Evolutionary conservation across 2,113 vertebrate genomes (phyloP).

Genomic region (Pygoscelis antarcticus): DNA sequence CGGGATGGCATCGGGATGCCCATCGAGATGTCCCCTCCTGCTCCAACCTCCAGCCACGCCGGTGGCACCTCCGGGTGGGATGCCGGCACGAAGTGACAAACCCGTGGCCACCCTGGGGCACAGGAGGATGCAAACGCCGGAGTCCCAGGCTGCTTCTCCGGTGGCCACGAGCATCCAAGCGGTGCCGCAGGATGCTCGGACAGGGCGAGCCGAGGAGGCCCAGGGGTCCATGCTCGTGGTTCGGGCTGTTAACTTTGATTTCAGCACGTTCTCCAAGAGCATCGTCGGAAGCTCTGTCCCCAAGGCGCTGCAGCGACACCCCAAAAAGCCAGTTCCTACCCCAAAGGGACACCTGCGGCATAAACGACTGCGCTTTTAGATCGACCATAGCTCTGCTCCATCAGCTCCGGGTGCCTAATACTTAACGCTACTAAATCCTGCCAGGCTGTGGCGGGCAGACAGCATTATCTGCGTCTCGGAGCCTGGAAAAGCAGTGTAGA

Average conservation of each 20-base stretch:
- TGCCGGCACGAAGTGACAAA: rapidly evolving
- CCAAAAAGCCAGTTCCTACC: not conserved
- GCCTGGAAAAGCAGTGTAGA: not conserved
- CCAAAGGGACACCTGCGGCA: rapidly evolving
- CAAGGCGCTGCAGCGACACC: rapidly evolving
- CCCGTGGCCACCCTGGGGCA: rapidly evolving
- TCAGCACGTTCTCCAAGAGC: rapidly evolving
- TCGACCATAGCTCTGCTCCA: not conserved
- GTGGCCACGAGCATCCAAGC: rapidly evolving
- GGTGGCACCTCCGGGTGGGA: not conserved
- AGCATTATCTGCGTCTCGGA: rapidly evolving
- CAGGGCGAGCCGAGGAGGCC: rapidly evolving
- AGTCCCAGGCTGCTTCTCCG: not conserved
- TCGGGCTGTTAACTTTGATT: rapidly evolving
- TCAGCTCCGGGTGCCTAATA: not conserved
- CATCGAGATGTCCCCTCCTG: not conserved
- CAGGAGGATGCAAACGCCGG: rapidly evolving
- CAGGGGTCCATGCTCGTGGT: rapidly evolving
- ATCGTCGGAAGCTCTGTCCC: not conserved
- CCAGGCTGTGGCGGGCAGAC: not conserved
- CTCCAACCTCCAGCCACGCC: too few species aligned
- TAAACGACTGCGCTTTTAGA: rapidly evolving
- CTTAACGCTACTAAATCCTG: not conserved
- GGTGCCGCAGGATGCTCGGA: rapidly evolving
- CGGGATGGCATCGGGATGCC: rapidly evolving